phyloP scores from a whole-genome alignment of 2,797 vertebrate species.

The Takifugu rubripes region DNA sequence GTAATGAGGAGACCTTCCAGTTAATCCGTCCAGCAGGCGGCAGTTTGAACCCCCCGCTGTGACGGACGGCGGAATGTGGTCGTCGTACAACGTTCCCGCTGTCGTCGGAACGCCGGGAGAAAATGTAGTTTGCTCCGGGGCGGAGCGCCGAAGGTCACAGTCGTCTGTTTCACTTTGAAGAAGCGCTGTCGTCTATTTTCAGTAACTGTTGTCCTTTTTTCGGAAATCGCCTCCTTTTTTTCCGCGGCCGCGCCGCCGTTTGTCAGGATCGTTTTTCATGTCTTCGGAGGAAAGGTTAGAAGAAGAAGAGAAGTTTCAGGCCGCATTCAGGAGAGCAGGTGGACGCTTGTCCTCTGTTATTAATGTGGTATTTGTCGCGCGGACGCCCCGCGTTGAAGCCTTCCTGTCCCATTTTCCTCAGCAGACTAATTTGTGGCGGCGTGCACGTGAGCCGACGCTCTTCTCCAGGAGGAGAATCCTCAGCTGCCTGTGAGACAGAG shows the following conservation, averaged over 20 bases:
- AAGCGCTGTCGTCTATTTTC: constrained; percentile 36
- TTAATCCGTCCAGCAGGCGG: no score
- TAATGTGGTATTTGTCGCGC: not conserved
- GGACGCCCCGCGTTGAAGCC: not conserved
- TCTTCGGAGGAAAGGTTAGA: constrained; percentile 45
- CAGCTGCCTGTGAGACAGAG: constrained; percentile 29
- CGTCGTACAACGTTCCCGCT: constrained; percentile 16
- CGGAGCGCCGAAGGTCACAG: constrained; percentile 38
- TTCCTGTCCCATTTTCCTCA: constrained; percentile 18
- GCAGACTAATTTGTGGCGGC: constrained; percentile 16
- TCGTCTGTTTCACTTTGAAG: constrained; percentile 22
- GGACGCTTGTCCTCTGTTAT: not conserved
- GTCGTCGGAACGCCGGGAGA: constrained; percentile 6
- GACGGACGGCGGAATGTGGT: no score
- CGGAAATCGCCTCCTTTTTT: constrained; percentile 17
- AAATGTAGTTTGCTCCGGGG: constrained; percentile 20
- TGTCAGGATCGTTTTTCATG: constrained; percentile 29
- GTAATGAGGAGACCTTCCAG: no score
- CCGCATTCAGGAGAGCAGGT: no score
- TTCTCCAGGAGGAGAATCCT: constrained; percentile 37
- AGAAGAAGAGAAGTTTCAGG: not conserved
- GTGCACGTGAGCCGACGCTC: constrained; percentile 42
- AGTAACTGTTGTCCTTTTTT: constrained; percentile 24
- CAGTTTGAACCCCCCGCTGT: no score
- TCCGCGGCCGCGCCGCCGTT: constrained; percentile 34